Percentiles rank a stretch among this genome's conserved stretches.
Conservation (phyloP, 2,797 vertebrate genomes). For the Pseudomugil gertrudae region DNA sequence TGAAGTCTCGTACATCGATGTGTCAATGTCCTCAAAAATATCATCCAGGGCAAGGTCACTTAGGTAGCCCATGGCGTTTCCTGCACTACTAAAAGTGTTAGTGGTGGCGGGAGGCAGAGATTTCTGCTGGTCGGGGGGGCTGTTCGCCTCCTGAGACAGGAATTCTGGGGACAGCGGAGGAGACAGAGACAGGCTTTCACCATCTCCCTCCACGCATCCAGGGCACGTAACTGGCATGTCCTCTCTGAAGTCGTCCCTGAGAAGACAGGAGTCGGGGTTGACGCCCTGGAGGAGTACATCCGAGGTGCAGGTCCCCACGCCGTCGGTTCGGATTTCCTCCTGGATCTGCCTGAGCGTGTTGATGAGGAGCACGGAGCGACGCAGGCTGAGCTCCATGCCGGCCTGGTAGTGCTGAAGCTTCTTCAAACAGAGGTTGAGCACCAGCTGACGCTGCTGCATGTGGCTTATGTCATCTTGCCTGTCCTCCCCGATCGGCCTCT, state of each 20-base stretch:
- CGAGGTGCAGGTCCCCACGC: constrained; percentile 40
- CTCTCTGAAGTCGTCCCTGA: constrained; percentile 82
- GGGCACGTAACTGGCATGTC: constrained; percentile 75
- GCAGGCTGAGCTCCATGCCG: constrained; percentile 87
- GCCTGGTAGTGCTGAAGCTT: constrained; percentile 86
- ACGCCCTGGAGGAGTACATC: constrained; percentile 63
- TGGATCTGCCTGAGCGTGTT: constrained; percentile 90
- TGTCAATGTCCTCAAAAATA: constrained; percentile 91
- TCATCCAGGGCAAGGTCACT: constrained; percentile 88
- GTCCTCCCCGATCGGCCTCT: constrained; percentile 52
- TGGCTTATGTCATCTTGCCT: too few species aligned
- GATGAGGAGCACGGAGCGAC: constrained; percentile 88
- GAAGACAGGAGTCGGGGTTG: constrained; percentile 76
- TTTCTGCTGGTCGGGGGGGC: constrained; percentile 68
- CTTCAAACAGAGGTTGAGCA: constrained; percentile 88
- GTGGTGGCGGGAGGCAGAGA: constrained; percentile 63
- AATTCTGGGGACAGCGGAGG: constrained; percentile 20
- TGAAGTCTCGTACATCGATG: constrained; percentile 89
- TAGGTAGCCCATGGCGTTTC: constrained; percentile 86
- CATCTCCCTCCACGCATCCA: constrained; percentile 69
- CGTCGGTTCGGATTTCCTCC: constrained; percentile 85
- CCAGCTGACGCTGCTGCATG: constrained; percentile 87
- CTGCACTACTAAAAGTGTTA: constrained; percentile 83
- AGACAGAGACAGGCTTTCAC: constrained; percentile 23
- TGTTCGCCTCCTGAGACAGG: constrained; percentile 56